Conservation (phyloP, 2,797 vertebrate genomes). For the Labeo calbasu region DNA sequence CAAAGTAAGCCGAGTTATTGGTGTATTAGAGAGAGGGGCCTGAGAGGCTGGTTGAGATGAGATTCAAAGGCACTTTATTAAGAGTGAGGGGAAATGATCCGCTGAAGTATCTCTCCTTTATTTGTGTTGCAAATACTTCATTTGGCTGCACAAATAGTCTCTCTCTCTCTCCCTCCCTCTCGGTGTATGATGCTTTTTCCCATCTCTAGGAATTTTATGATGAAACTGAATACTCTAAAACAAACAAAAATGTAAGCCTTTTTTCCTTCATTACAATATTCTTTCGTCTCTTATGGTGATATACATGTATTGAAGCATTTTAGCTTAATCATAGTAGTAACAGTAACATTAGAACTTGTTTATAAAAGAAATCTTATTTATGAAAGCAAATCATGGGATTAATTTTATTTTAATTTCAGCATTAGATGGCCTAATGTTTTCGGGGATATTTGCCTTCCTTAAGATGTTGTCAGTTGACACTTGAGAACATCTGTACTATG, state of each 20-base stretch:
- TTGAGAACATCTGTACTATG: not conserved
- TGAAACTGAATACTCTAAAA: slow-evolving; percentile 29
- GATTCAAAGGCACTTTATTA: slow-evolving; percentile 66
- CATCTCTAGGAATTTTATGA: slow-evolving; percentile 34
- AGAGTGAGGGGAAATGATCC: slow-evolving; percentile 64
- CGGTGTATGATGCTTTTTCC: not conserved
- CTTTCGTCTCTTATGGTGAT: not conserved
- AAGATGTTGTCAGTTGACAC: not conserved
- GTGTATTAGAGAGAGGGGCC: slow-evolving; percentile 68
- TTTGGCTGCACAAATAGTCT: slow-evolving; percentile 55
- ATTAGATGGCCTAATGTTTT: not conserved
- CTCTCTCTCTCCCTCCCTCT: slow-evolving; percentile 30
- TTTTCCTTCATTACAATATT: not conserved
- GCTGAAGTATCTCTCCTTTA: slow-evolving; percentile 59
- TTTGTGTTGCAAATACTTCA: slow-evolving; percentile 62
- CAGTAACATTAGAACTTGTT: not conserved
- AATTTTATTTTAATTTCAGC: not conserved
- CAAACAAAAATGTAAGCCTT: not conserved
- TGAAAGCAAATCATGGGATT: not conserved
- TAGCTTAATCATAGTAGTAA: not conserved
- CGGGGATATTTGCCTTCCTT: not conserved
- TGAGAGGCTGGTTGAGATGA: slow-evolving; percentile 67
- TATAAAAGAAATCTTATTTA: not conserved
- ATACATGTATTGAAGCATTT: not conserved
- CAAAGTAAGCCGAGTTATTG: slow-evolving; percentile 70